Base-by-base conservation (phyloP, 2,113 vertebrate species). In the Phrynocephalus versicolor region DNA sequence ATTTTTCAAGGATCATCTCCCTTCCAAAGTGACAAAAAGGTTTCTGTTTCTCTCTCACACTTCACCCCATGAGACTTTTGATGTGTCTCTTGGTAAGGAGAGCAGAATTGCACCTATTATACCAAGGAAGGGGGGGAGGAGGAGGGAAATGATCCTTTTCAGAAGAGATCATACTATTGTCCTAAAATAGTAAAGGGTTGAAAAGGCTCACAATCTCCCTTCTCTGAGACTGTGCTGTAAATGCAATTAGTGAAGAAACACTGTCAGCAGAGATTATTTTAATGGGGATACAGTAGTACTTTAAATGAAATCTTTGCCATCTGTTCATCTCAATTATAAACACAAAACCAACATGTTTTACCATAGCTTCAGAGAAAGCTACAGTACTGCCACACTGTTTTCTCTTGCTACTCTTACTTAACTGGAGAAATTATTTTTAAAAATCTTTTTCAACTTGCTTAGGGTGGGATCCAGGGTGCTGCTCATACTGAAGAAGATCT, bases 351-450 rank as follows among this genome's bases (percentile, higher is more conserved):
- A 94, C 94, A 91, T 96, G 96, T 96, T 95, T 96, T 96, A 94
- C 96, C 96, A 96, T 95, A 97, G 96, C 95, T 96, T 96, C 94
- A 96, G 95, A 96, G 96, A 95, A 95, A n/a, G n/a, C n/a, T 96
- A 92, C 92, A 90, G 79, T 90, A 93, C 83, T 93, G 94, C 94
- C 94, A 95, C 93, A 94, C 93, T 94, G 95, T 95, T 95, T 95
- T 25, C 25, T 85, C 80, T 65, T 85, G 82, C 71, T 85, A 88
- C 58, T 25, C 86, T 87, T 87, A 51, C 85, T 89, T 89, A 95
- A 95, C 95, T 94, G 92, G 90, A 90, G 85, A 91, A 92, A 80
- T 72, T 86, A 91, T 80, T 72, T 86, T 91, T 39, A 78, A 69
- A 25, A n/a, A n/a, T 55, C 1, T 57, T 70, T 58, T 70, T 39